Percentiles rank a stretch among this genome's conserved stretches.
These are phyloP conservation scores for Dendrolimus pini DNA, from an alignment of 2,888 invertebrate genomes.

Conservation along the genomic window DNA sequence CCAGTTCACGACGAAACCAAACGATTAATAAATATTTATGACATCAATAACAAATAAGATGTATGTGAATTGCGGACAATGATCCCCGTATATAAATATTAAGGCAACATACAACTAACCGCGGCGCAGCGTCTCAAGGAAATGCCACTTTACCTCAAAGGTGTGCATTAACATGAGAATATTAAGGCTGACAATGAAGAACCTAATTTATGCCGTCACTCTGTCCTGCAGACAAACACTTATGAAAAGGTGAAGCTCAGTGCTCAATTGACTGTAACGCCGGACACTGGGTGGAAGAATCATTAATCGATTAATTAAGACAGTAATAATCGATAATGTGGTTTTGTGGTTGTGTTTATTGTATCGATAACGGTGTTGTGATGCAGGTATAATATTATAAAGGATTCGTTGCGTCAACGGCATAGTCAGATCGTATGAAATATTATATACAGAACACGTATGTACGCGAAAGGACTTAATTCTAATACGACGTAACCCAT, in stretches of 20 bases:
- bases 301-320: background rate
- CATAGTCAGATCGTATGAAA: background rate
- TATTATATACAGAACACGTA: background rate
- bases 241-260: slow-evolving; percentile 14
- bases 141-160: slow-evolving; percentile 34
- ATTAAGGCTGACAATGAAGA: slow-evolving; percentile 33
- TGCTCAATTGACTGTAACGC: slow-evolving; percentile 7
- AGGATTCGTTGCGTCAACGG: no score
- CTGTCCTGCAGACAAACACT: slow-evolving; percentile 17
- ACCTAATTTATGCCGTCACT: slow-evolving; percentile 38
- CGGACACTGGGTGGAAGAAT: background rate
- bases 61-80: slow-evolving; percentile 5
- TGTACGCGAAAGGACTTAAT: background rate
- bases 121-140: slow-evolving; percentile 26
- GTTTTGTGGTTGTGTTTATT: background rate
- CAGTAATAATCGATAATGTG: background rate
- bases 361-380: background rate
- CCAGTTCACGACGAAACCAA: background rate
- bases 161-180: slow-evolving; percentile 42
- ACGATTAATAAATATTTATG: background rate
- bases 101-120: slow-evolving; percentile 5
- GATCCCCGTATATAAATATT: slow-evolving; percentile 1
- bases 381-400: no score
- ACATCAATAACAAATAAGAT: slow-evolving; percentile 1
- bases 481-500: background rate